These are phyloP conservation scores for Berghia stephanieae DNA, from an alignment of 1,140 invertebrate species.

Conservation along the genomic window DNA sequence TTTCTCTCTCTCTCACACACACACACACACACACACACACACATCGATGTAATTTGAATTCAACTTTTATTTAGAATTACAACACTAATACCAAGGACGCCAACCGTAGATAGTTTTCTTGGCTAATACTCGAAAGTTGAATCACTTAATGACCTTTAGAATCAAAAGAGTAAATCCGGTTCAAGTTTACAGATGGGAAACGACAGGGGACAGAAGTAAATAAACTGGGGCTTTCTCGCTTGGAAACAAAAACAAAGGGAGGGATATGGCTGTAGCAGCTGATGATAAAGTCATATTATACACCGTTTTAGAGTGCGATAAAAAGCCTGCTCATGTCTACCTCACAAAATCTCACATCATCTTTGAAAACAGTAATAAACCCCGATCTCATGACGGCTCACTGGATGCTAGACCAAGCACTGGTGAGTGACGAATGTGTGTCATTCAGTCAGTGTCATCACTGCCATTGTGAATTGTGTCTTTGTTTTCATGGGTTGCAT, in stretches of 20 bases:
- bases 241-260: too few relatives aligned
- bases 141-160: not conserved
- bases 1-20: not conserved
- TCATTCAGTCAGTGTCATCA: too few relatives aligned
- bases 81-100: not conserved
- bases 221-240: too few relatives aligned
- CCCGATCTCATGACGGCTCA: not conserved
- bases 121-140: not conserved
- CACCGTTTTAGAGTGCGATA: constrained; percentile 8
- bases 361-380: not conserved
- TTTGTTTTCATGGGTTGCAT: too few relatives aligned
- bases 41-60: not conserved
- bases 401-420: constrained; percentile 5
- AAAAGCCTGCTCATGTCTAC: constrained; percentile 14
- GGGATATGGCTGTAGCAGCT: not conserved
- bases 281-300: not conserved
- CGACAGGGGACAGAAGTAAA: not conserved
- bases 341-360: constrained; percentile 1
- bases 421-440: constrained; percentile 1
- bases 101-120: not conserved
- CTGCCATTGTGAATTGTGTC: too few relatives aligned
- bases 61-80: not conserved
- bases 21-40: not conserved
- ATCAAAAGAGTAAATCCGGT: not conserved
- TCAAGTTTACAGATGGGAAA: not conserved